phyloP scores from a whole-genome alignment of 2,797 vertebrate species.

The Ispidina picta region DNA sequence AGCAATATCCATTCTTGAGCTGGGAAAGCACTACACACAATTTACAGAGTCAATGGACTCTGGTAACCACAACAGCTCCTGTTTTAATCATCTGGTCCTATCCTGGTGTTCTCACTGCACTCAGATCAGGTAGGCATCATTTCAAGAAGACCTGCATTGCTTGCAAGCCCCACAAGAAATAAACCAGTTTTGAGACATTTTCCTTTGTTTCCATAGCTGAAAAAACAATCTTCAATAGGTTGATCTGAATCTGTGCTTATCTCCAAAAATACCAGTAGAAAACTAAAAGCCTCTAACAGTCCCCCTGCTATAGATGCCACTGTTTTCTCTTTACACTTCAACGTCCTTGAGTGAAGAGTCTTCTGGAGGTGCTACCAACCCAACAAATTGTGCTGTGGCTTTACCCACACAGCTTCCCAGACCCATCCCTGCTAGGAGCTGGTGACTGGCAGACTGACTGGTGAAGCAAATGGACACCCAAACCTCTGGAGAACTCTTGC shows the following conservation, averaged over 20 bases:
- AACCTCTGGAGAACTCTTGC: neutral
- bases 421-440: neutral
- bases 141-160: neutral
- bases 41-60: constrained; percentile 19
- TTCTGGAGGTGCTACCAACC: neutral
- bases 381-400: neutral
- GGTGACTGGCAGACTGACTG: neutral
- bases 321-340: neutral
- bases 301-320: neutral
- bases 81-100: constrained; percentile 37
- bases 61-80: constrained; percentile 23
- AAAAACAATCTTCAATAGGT: neutral
- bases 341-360: neutral
- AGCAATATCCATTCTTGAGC: constrained; percentile 33
- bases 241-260: neutral
- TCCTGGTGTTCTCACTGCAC: neutral
- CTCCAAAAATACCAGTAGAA: neutral
- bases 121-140: neutral
- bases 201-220: neutral
- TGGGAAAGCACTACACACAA: constrained; percentile 35
- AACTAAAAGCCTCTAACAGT: neutral
- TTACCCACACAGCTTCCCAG: neutral
- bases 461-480: neutral
- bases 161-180: neutral
- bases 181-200: constrained; percentile 7